A percentile compares a stretch with the other conserved stretches of the same genome.
Conservation (phyloP, 2,113 vertebrate genomes). For the Hystrix brachyura region DNA sequence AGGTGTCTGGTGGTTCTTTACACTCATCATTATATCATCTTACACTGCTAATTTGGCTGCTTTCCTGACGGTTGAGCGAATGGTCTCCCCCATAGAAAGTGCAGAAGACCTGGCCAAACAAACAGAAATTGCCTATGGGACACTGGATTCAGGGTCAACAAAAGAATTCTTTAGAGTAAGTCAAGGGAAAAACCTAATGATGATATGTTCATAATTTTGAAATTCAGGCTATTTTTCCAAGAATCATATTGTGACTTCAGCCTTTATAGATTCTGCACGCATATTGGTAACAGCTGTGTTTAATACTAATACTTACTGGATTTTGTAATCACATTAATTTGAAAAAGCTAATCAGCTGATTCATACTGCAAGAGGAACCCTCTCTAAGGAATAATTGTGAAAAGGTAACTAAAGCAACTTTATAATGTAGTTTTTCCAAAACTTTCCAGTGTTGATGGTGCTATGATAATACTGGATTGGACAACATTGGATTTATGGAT, state of each 20-base stretch:
- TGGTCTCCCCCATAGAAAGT: slow-evolving; percentile 99
- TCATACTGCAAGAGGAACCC: slow-evolving; percentile 24
- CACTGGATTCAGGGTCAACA: slow-evolving; percentile 98
- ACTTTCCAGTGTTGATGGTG: slow-evolving; percentile 58
- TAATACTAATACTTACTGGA: not conserved
- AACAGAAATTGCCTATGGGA: slow-evolving; percentile 99
- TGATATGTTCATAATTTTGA: slow-evolving; percentile 50
- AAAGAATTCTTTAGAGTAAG: slow-evolving; percentile 99
- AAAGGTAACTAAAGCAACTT: slow-evolving; percentile 80
- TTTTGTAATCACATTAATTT: slow-evolving; percentile 77
- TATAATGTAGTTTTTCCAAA: slow-evolving; percentile 72
- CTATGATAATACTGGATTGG: slow-evolving; percentile 57
- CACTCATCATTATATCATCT: slow-evolving; percentile 99
- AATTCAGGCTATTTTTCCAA: slow-evolving; percentile 52
- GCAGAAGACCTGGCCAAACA: slow-evolving; percentile 99
- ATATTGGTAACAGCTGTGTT: not conserved
- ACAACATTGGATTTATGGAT: slow-evolving; percentile 63
- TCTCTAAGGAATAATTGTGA: slow-evolving; percentile 50
- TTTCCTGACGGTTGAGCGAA: slow-evolving; percentile 99
- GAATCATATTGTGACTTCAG: not conserved
- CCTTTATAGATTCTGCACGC: slow-evolving; percentile 6
- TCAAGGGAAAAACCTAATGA: slow-evolving; percentile 15
- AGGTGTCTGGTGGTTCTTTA: slow-evolving; percentile 99
- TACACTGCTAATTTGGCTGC: slow-evolving; percentile 99
- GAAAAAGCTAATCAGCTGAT: slow-evolving; percentile 78